Evolutionary conservation across 2,113 vertebrate genomes (phyloP), one percentile per base, ranked within the genome.

Genomic region (Pangasianodon hypophthalmus): DNA sequence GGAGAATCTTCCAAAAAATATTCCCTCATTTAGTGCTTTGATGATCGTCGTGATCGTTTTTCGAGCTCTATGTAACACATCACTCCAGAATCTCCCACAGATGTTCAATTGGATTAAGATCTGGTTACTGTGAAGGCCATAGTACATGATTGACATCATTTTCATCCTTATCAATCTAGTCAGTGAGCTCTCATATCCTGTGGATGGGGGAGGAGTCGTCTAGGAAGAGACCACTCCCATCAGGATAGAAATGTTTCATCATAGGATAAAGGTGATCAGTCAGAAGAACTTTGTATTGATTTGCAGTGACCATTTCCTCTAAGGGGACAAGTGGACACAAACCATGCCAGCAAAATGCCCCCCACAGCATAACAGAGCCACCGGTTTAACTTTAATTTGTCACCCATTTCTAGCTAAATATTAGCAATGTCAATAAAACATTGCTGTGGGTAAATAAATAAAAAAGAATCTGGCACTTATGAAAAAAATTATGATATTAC

Each of bases 371-470:
- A 83, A 62, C 82, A 44, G 11, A 29, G 21, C 4, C 37, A 16
- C 37, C 1, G 9, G 56, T 5, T 84, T 44, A 60, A 44, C 56
- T 84, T 62, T 60, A 26, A 84, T 82, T 82, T 84, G 54, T 60
- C 82, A 44, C 10, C 21, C 10, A 84, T 60, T 13, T 84, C 82
- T 29, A 44, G 56, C 41, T 62, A 84, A 62, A 84, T 62, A 84
- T 84, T 62, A 84, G 37, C 82, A 62, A 29, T 29, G 56, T 26
- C 56, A 60, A 60, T 84, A 58, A 84, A 44, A 46, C 56, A 62
- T 62, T 84, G 82, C 56, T 46, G 37, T 84, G 21, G 41, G 21
- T 84, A 62, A 62, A 84, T 84, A 44, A 60, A 60, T 46, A 29
- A 84, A 46, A 54, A 82, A 37, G 29, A 9, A 82, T 32, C 79